A percentile compares a stretch with the other conserved stretches of the same genome.
These are phyloP conservation scores for Pipistrellus pygmaeus DNA, from an alignment of 2,797 vertebrate species.

Conservation along the genomic window DNA sequence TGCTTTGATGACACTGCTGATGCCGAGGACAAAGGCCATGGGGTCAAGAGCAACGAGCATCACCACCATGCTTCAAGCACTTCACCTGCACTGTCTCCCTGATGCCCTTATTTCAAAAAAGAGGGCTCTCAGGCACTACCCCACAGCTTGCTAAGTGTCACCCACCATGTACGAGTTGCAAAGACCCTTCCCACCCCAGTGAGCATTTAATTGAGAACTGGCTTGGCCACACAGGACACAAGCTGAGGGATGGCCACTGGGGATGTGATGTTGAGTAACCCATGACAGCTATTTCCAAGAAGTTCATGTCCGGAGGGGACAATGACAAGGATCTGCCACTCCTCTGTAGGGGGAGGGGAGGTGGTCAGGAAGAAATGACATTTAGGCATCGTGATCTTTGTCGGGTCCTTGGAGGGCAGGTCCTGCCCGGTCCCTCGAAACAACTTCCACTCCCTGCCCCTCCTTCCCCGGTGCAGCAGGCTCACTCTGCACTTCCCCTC, in stretches of 20 bases:
- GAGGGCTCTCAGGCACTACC: neutral
- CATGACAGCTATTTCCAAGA: neutral
- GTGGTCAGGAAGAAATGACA: neutral
- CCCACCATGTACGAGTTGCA: neutral
- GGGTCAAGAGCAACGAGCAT: neutral
- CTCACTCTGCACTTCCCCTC: slow-evolving; percentile 37
- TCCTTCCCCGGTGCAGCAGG: neutral
- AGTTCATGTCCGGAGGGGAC: neutral
- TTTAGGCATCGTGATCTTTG: neutral
- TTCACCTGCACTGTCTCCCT: neutral
- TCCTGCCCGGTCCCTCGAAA: neutral
- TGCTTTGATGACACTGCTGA: accelerated
- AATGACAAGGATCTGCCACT: neutral
- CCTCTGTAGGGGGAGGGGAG: neutral
- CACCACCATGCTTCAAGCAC: neutral
- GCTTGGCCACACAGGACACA: neutral
- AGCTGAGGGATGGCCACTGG: neutral
- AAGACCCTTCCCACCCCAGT: neutral
- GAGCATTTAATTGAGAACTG: neutral
- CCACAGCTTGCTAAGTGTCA: neutral
- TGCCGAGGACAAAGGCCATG: accelerated
- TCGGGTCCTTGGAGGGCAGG: neutral
- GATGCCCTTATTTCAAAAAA: neutral
- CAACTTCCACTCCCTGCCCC: neutral
- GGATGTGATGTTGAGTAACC: neutral